These are phyloP conservation scores for Argyrosomus regius DNA, from an alignment of 2,797 vertebrate genomes.

Conservation along the genomic window DNA sequence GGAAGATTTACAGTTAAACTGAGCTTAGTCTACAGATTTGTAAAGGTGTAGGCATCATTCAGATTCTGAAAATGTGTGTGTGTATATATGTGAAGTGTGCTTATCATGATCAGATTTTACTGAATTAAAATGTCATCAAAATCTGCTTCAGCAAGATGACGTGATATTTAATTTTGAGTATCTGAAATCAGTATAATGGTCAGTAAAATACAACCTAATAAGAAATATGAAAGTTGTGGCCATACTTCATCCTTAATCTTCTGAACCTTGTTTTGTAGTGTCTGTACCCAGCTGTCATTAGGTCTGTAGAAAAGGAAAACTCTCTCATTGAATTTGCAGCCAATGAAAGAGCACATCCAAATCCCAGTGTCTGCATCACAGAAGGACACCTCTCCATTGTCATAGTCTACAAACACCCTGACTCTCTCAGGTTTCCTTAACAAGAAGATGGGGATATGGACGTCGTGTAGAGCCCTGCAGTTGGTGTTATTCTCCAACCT, in stretches of 20 bases:
- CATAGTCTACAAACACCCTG: conserved; percentile 58
- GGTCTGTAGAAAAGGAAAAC: conserved; percentile 47
- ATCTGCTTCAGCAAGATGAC: neutral
- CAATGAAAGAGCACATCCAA: conserved; percentile 27
- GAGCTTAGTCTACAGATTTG: neutral
- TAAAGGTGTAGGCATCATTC: neutral
- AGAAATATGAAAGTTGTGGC: accelerated
- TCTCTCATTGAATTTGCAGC: conserved; percentile 44
- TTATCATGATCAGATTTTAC: neutral
- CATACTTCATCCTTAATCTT: no score
- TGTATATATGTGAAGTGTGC: no score
- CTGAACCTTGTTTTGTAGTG: neutral
- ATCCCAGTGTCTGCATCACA: conserved; percentile 12
- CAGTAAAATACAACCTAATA: neutral
- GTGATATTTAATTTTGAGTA: neutral
- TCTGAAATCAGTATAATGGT: neutral
- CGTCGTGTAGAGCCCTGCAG: neutral
- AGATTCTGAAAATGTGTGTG: no score
- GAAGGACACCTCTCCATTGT: conserved; percentile 37
- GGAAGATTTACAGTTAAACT: neutral
- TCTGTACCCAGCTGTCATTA: neutral
- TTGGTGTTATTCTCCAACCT: neutral
- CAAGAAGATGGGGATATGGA: neutral
- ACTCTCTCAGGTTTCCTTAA: conserved; percentile 31
- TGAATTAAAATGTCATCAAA: neutral